Base-by-base conservation (phyloP, 1,140 invertebrate genomes). In the Cecropterus lyciades region DNA sequence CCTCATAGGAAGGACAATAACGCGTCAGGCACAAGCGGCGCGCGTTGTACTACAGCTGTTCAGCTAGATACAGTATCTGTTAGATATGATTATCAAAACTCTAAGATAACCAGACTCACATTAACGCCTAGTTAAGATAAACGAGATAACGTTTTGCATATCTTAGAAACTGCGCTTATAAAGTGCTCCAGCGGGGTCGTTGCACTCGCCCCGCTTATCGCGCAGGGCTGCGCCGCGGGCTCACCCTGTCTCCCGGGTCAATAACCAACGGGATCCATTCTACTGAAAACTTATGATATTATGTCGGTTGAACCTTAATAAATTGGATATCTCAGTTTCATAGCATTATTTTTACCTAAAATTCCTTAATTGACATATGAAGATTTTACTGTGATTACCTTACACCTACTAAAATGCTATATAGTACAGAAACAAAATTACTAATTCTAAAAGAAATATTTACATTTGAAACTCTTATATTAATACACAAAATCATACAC, bases 91-190 rank as follows among this genome's bases (percentile, higher is more conserved):
- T 91, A 91, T 91, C 88, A 80, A 77, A 77, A 79, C 76, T 79
- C 76, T 82, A 83, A 89, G 88, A 89, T 91, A 91, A 84, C 82
- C 79, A 69, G 73, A 77, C 79, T 74, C 84, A 88, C 76, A 89
- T 91, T 89, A 89, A 74, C 88, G 72, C 75, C 80, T 89, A 87
- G 88, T 89, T 89, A 89, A 91, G 88, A 91, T 91, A 91, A 91
- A 85, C 70, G 70, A 89, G 88, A 91, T 91, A 89, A 89, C 85
- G 80, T 80, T 88, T 87, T 87, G 85, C 85, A 88, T 89, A 87
- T 87, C 85, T 87, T 52, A 84, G 70, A 70, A 71, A 72, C 69
- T 52, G 63, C 48, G 75, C 72, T n/a, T 72, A 79, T 80, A 72
- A 80, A 64, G 68, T 66, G 70, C 69, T 71, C 75, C 77, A 78